Evolutionary conservation across 2,113 vertebrate species (phyloP).

Genomic region (Scomber scombrus): DNA sequence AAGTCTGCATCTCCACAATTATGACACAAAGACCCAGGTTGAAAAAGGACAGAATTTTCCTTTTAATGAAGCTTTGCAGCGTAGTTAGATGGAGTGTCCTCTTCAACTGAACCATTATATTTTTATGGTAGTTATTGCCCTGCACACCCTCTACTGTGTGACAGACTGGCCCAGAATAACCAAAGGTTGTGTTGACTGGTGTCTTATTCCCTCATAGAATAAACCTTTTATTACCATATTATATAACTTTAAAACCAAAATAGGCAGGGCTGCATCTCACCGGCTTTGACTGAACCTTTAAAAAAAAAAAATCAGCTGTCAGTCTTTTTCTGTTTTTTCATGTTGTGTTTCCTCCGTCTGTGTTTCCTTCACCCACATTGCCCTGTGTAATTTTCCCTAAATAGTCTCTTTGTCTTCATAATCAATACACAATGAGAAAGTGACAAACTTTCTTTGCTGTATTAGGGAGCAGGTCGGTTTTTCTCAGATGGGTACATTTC

Average conservation of each 20-base stretch:
- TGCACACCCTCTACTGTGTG: not conserved
- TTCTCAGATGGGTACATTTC: constrained; percentile 71
- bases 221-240: constrained; percentile 5
- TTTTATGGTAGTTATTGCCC: not conserved
- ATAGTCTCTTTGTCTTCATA: constrained; percentile 67
- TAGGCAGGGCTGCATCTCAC: constrained; percentile 3
- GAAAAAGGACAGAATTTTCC: too few species aligned
- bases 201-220: not conserved
- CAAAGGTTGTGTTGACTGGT: not conserved
- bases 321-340: constrained; percentile 15
- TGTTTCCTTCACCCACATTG: constrained; percentile 36
- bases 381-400: constrained; percentile 63
- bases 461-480: constrained; percentile 63
- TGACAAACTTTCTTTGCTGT: constrained; percentile 63
- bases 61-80: too few species aligned
- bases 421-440: constrained; percentile 76
- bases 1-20: too few species aligned
- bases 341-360: constrained; percentile 29
- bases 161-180: not conserved
- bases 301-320: not conserved
- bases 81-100: not conserved
- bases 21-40: too few species aligned
- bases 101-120: not conserved
- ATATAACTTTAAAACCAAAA: constrained; percentile 28
- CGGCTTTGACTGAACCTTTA: not conserved